A percentile compares a stretch with the other conserved stretches of the same genome.
Evolutionary conservation across 2,888 invertebrate genomes (phyloP).

Genomic region (Pegoplata infirma): DNA sequence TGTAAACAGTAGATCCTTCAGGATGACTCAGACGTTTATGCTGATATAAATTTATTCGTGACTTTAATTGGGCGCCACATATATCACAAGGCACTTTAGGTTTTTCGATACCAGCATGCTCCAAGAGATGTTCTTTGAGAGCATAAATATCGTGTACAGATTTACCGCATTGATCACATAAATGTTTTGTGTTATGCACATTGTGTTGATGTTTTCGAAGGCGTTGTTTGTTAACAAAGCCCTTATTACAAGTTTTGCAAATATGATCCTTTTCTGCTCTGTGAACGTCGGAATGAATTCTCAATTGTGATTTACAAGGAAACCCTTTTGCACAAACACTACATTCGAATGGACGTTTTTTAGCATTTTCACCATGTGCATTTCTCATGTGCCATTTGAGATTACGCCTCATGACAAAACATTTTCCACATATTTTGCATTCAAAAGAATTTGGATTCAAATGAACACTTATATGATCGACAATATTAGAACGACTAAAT

Average conservation of each 20-base stretch:
- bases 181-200: conserved; percentile 31
- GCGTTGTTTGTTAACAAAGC: conserved; percentile 51
- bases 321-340: conserved; percentile 64
- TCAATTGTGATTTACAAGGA: conserved; percentile 50
- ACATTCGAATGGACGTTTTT: conserved; percentile 57
- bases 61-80: conserved; percentile 29
- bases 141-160: not conserved
- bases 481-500: conserved; percentile 63
- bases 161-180: conserved; percentile 64
- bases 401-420: conserved; percentile 58
- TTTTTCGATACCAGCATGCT: conserved; percentile 22
- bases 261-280: conserved; percentile 57
- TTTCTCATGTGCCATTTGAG: conserved; percentile 63
- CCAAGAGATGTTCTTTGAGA: conserved; percentile 21
- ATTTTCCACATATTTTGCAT: conserved; percentile 63
- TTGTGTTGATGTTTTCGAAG: conserved; percentile 58
- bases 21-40: conserved; percentile 24
- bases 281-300: conserved; percentile 64
- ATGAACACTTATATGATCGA: conserved; percentile 65
- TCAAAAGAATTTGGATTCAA: conserved; percentile 65
- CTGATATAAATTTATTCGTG: not conserved
- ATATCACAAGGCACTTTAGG: conserved; percentile 32
- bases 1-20: conserved; percentile 31
- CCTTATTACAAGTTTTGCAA: conserved; percentile 66
- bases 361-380: conserved; percentile 50